Evolutionary conservation across 2,888 invertebrate species (phyloP).

Genomic region (Drosophila tanythrix): DNA sequence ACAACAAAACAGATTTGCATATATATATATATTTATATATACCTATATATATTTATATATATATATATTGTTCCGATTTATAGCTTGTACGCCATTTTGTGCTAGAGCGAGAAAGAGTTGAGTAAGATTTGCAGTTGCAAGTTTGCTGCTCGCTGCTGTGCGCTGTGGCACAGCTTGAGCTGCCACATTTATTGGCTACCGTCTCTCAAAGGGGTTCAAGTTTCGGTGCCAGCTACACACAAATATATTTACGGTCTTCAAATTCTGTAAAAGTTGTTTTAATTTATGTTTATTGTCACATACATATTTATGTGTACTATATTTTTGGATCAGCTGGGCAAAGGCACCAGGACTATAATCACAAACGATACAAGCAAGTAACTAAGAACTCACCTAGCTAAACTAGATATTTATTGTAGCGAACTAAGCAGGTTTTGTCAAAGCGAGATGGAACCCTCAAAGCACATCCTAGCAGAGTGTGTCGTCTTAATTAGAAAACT

Average conservation of each 20-base stretch:
- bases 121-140: constrained; percentile 13
- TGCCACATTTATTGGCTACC: constrained; percentile 54
- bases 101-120: constrained; percentile 20
- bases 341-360: no score
- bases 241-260: neutral
- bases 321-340: neutral
- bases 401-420: no score
- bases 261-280: neutral
- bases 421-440: no score
- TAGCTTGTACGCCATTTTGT: constrained; percentile 52
- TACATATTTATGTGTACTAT: neutral
- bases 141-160: constrained; percentile 18
- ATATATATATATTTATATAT: constrained; percentile 12
- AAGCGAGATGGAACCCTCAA: no score
- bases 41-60: neutral
- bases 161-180: constrained; percentile 58
- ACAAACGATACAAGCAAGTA: no score
- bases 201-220: constrained; percentile 6
- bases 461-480: no score
- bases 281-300: neutral
- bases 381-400: no score
- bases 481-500: no score
- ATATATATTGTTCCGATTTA: constrained; percentile 37
- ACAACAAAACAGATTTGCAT: constrained; percentile 46
- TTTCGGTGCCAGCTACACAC: neutral